Base-by-base conservation (phyloP, 2,888 invertebrate genomes). In the Pammene aurita region DNA sequence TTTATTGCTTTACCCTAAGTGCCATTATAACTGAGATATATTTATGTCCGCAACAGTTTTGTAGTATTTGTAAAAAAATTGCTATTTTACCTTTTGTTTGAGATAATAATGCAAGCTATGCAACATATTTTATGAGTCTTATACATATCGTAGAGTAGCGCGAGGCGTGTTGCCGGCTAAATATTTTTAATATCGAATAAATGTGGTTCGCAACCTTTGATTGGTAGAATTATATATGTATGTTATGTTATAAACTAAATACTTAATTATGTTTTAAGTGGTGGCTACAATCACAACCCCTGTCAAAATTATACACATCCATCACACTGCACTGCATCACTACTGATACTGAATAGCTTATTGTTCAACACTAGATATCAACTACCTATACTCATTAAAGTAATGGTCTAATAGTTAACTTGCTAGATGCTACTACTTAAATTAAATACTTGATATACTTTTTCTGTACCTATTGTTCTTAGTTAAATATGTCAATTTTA, bases 381-480 rank as follows among this genome's bases (percentile, higher is more conserved):
- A 54, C 0, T n/a, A 13, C 9, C 11, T 7, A 11, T 16, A n/a
- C 34, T n/a, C 7, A n/a, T 34, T 34, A 58, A 44, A n/a, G 13
- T n/a, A 58, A 26, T 38, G 50, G 44, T 26, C 9, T n/a, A 58
- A 26, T 38, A 61, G 50, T 18, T 61, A 61, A 48, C 14, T 50
- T 50, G 61, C 61, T 61, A 61, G 61, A 61, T 48, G 5, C 18
- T 61, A 50, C 48, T 38, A 18, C 35, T 48, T 48, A 61, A 35
- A 48, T n/a, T n/a, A n/a, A n/a, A n/a, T n/a, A 35, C 34, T 14
- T 35, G 14, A 48, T 35, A 7, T 38, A 35, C 7, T 57, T 18
- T 42, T 44, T 58, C 11, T 58, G 14, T 58, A 57, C 18, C 57
- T 42, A 26, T 41, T 57, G 57, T 34, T 34, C 44, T 44, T 9